phyloP scores from a whole-genome alignment of 1,140 invertebrate genomes.

The Patella vulgata region DNA sequence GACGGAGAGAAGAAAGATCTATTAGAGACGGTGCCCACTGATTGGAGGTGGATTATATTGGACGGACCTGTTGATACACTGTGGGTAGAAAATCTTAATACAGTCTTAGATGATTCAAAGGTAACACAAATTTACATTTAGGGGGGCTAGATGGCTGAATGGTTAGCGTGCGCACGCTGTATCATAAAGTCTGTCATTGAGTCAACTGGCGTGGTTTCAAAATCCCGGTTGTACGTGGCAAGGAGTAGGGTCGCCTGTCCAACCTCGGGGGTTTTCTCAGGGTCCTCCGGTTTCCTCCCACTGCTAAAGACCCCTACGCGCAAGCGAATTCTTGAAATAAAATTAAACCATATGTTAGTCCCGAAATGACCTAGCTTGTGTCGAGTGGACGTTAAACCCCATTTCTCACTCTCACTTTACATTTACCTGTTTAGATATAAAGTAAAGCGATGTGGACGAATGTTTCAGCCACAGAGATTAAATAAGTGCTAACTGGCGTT shows the following conservation, averaged over 20 bases:
- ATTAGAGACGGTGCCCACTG: slow-evolving; percentile 33
- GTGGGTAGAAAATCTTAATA: slow-evolving; percentile 67
- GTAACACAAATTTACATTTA: no score
- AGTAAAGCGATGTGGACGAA: not conserved
- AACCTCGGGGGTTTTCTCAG: no score
- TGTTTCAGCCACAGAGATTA: not conserved
- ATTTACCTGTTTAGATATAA: not conserved
- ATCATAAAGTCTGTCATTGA: no score
- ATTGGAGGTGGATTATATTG: slow-evolving; percentile 64
- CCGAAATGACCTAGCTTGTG: no score
- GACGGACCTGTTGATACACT: slow-evolving; percentile 66
- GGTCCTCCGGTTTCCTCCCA: no score
- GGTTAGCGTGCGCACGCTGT: no score
- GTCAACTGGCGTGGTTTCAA: no score
- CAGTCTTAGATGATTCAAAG: slow-evolving; percentile 66
- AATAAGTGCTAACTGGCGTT: no score
- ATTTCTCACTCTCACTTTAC: not conserved
- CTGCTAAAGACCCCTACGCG: no score
- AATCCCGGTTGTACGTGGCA: no score
- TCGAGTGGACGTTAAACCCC: no score
- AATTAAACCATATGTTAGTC: not conserved
- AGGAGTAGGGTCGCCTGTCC: slow-evolving; percentile 61
- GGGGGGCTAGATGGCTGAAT: slow-evolving; percentile 59
- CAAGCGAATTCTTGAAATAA: no score
- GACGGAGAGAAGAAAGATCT: slow-evolving; percentile 12